Conservation (phyloP, 1,140 invertebrate genomes). For the Spodoptera litura region DNA sequence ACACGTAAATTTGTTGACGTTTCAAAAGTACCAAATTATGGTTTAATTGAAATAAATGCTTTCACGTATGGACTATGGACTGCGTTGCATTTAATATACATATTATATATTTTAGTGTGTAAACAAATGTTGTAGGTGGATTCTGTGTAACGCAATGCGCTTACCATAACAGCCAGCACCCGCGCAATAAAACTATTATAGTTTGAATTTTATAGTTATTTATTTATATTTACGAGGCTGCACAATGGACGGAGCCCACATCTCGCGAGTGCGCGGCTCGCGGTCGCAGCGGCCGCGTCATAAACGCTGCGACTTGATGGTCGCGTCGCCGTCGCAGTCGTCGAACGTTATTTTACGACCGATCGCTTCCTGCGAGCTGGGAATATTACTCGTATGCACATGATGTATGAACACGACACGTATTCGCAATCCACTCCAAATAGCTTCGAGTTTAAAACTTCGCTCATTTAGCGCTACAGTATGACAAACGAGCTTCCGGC, state of each 20-base stretch:
- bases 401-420: background rate
- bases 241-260: slow-evolving; percentile 50
- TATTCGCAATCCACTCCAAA: slow-evolving; percentile 20
- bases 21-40: too few species aligned
- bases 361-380: slow-evolving; percentile 50
- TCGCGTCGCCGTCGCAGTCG: slow-evolving; percentile 13
- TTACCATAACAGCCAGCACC: slow-evolving; percentile 41
- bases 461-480: slow-evolving; percentile 21
- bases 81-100: background rate
- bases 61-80: background rate
- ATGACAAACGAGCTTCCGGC: slow-evolving; percentile 42
- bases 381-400: slow-evolving; percentile 13
- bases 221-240: slow-evolving; percentile 47
- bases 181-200: slow-evolving; percentile 53
- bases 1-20: too few species aligned
- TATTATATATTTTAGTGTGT: background rate
- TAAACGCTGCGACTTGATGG: slow-evolving; percentile 38
- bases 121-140: slow-evolving; percentile 17
- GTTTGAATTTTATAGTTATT: slow-evolving; percentile 45
- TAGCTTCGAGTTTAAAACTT: slow-evolving; percentile 39
- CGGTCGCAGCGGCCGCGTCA: slow-evolving; percentile 38
- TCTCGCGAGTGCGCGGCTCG: too few species aligned
- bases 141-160: slow-evolving; percentile 20
- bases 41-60: too few species aligned
- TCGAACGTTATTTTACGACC: slow-evolving; percentile 52